phyloP scores from a whole-genome alignment of 2,113 vertebrate species.

The Paracanthobrama guichenoti region DNA sequence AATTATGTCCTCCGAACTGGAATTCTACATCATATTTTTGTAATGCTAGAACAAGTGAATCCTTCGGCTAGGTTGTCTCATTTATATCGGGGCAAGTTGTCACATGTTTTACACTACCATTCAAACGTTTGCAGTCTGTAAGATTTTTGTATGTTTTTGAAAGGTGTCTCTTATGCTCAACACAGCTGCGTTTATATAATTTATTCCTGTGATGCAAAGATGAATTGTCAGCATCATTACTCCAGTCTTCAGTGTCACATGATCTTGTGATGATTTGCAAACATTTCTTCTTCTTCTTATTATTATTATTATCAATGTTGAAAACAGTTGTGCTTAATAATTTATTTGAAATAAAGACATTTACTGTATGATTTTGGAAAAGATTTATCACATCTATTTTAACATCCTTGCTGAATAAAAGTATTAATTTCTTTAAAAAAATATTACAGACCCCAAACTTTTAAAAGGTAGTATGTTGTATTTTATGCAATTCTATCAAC shows the following conservation, averaged over 20 bases:
- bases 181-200: neutral
- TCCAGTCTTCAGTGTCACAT: too few relatives aligned
- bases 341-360: neutral
- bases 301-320: neutral
- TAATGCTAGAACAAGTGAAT: neutral
- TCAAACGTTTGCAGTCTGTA: neutral
- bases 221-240: too few relatives aligned
- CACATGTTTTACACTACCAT: neutral
- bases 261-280: too few relatives aligned
- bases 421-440: neutral
- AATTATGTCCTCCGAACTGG: neutral
- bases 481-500: neutral
- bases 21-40: neutral
- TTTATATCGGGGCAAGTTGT: neutral
- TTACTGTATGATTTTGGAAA: too few relatives aligned
- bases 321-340: neutral
- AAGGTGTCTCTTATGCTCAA: neutral
- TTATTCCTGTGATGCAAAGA: neutral
- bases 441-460: neutral
- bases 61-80: neutral
- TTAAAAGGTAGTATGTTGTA: too few relatives aligned
- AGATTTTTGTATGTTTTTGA: neutral
- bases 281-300: too few relatives aligned
- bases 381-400: too few relatives aligned
- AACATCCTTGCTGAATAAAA: too few relatives aligned